Evolutionary conservation across 2,113 vertebrate species (phyloP).

Genomic region (Bucco capensis): DNA sequence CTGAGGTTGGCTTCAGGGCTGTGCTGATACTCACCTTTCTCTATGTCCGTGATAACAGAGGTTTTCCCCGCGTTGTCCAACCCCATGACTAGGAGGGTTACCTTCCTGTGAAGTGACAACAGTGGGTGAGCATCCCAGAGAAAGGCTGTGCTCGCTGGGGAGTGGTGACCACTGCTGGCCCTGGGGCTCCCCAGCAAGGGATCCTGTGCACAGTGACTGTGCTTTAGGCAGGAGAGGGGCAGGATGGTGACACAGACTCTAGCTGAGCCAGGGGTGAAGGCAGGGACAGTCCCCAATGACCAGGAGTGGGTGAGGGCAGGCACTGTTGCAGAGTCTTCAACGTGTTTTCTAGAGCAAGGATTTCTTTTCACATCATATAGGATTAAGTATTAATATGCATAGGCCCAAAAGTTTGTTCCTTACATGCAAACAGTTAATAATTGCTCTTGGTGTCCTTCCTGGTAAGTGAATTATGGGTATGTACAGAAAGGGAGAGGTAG

Average conservation of each 20-base stretch:
- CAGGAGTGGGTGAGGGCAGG: neutral
- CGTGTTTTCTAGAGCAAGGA: neutral
- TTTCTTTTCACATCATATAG: neutral
- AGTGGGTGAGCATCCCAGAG: neutral
- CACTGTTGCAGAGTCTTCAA: rapidly evolving
- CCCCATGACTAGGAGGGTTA: conserved; percentile 83
- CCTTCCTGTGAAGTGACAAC: conserved; percentile 70
- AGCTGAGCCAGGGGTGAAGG: neutral
- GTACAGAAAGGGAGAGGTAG: neutral
- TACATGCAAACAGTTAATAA: neutral
- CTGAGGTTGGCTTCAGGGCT: rapidly evolving
- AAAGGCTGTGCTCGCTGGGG: neutral
- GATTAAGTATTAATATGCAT: neutral
- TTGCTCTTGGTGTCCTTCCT: neutral
- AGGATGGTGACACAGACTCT: neutral
- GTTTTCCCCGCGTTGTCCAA: conserved; percentile 90
- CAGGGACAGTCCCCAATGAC: neutral
- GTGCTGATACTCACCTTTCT: conserved; percentile 75
- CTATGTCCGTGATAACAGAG: conserved; percentile 76
- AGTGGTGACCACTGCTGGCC: rapidly evolving
- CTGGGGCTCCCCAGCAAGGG: neutral
- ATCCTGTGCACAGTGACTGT: rapidly evolving
- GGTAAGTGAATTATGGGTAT: neutral
- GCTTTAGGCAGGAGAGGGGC: neutral
- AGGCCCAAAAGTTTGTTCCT: neutral